Percentiles rank a stretch among this genome's conserved stretches.
These are phyloP conservation scores for Kryphioiulus occultus DNA, from an alignment of 2,888 invertebrate species.

Conservation along the genomic window DNA sequence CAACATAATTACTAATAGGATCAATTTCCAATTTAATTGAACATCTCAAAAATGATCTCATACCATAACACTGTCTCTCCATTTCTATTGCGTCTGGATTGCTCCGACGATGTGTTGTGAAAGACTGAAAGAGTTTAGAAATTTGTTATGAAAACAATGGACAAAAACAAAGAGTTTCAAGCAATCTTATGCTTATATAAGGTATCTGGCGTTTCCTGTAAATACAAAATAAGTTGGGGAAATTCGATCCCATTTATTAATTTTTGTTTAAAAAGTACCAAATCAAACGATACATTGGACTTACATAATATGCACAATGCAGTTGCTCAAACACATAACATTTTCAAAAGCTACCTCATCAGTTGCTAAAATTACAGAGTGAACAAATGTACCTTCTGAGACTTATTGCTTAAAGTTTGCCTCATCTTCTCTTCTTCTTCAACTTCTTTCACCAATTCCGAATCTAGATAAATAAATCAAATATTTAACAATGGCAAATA, in stretches of 20 bases:
- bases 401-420: not conserved
- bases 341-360: not conserved
- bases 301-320: too few species aligned
- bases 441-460: not conserved
- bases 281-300: not conserved
- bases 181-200: too few species aligned
- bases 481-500: not conserved
- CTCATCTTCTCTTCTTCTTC: not conserved
- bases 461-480: not conserved
- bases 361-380: not conserved
- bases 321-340: not conserved
- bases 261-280: not conserved
- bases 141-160: not conserved
- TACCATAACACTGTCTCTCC: not conserved
- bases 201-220: too few species aligned
- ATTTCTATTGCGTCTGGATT: not conserved
- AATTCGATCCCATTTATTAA: not conserved
- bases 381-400: not conserved
- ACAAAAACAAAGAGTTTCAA: too few species aligned
- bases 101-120: not conserved
- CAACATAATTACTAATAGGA: not conserved
- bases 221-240: too few species aligned
- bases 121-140: not conserved
- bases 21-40: not conserved
- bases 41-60: too few species aligned